These are phyloP conservation scores for Antheraea mylitta DNA, from an alignment of 1,140 invertebrate genomes.

Conservation along the genomic window DNA sequence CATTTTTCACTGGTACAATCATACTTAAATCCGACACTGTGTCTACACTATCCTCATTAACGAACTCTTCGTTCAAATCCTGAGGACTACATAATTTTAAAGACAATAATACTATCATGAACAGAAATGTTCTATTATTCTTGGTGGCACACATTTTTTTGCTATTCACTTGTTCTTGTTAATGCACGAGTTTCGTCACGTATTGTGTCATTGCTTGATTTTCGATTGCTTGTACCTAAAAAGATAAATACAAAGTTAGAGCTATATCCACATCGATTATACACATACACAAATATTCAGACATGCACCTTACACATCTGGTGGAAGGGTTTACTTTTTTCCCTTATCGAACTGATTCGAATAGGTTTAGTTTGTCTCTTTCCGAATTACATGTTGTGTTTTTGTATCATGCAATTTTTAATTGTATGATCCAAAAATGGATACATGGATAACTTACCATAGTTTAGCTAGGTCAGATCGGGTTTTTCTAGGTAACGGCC, in stretches of 20 bases:
- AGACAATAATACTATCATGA: slow-evolving; percentile 64
- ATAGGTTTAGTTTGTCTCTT: too few species aligned
- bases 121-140: slow-evolving; percentile 63
- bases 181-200: slow-evolving; percentile 45
- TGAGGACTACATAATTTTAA: slow-evolving; percentile 69
- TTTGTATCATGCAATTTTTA: too few species aligned
- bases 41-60: slow-evolving; percentile 59
- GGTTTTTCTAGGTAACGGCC: too few species aligned
- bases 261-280: too few species aligned
- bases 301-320: too few species aligned
- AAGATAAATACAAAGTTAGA: slow-evolving; percentile 25
- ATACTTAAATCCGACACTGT: slow-evolving; percentile 40
- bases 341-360: too few species aligned
- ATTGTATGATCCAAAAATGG: too few species aligned
- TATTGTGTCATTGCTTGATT: slow-evolving; percentile 35
- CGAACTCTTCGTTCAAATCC: slow-evolving; percentile 63
- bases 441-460: too few species aligned
- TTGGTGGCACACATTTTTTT: slow-evolving; percentile 61
- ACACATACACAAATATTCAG: too few species aligned
- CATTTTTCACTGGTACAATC: slow-evolving; percentile 47
- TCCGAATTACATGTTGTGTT: too few species aligned
- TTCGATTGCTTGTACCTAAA: slow-evolving; percentile 24
- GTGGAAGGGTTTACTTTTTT: too few species aligned
- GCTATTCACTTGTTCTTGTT: slow-evolving; percentile 18
- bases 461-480: too few species aligned